Base-by-base conservation (phyloP, 2,888 invertebrate genomes). In the Agonopterix subpropinquella region DNA sequence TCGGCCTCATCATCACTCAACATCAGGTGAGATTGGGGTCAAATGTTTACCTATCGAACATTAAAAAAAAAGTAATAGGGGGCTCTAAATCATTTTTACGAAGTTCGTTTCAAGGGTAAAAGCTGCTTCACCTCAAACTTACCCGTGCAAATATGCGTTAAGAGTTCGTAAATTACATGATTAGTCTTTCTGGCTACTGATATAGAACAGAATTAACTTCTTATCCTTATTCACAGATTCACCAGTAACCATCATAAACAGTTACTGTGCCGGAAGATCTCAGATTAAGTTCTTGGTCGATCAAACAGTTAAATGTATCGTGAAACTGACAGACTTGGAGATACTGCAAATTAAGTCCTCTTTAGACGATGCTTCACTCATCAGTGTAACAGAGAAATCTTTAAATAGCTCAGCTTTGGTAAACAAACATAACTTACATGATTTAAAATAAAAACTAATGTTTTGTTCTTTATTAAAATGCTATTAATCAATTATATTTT, bases 281-380 rank as follows among this genome's bases (percentile, higher is more conserved):
- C 64, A 70, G 11, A 61, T 85, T n/a, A 56, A 55, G 52, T 85
- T 82, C 63, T 65, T 86, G 13, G 72, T 64, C 49, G 67, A 79
- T 48, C 74, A 79, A 55, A 65, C 59, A 42, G 62, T 74, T 39
- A 65, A 58, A 51, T 88, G 88, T 54, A 69, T 59, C 51, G 79
- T 80, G 0, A 80, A 77, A 55, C 58, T 85, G 7, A 61, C 68
- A 11, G 80, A 87, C 52, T 58, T 87, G 4, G 80, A 87, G 70
- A 80, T 81, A 74, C 73, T 85, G 51, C 68, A 74, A 56, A 69
- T 81, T 45, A 53, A 75, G 4, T 74, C 73, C 53, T 70, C 61
- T 42, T 60, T 65, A 10, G 66, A 77, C 48, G 69, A 73, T 48
- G 64, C 77, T 13, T 60, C 59, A 41, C 55, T 85, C 45, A 67